Evolutionary conservation across 2,797 vertebrate species (phyloP).

Genomic region (Tiaroga cobitis): DNA sequence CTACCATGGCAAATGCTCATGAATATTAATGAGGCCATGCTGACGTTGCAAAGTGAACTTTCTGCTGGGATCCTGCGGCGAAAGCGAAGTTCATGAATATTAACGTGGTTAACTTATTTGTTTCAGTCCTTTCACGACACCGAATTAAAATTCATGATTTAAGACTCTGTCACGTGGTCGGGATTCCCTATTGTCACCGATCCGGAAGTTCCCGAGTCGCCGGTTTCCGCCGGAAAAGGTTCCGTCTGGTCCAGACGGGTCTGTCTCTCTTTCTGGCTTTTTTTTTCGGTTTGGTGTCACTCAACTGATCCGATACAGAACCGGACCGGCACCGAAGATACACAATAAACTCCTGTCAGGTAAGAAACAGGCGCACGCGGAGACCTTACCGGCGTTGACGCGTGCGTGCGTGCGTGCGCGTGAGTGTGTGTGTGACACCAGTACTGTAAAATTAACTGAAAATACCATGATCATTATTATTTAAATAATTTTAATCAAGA

Average conservation of each 20-base stretch:
- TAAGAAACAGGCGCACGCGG: background rate
- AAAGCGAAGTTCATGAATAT: background rate
- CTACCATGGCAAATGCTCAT: background rate
- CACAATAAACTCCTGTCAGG: constrained; percentile 19
- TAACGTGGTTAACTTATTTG: background rate
- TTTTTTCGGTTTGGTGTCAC: background rate
- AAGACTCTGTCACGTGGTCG: constrained; percentile 56
- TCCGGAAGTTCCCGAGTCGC: constrained; percentile 77
- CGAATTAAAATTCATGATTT: background rate
- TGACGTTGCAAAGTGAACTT: background rate
- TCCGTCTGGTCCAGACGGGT: constrained; percentile 89
- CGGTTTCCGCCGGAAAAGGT: constrained; percentile 90
- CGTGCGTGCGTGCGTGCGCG: background rate
- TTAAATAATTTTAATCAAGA: background rate
- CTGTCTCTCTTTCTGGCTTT: background rate
- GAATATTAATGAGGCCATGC: background rate
- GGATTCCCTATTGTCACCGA: constrained; percentile 61
- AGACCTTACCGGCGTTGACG: background rate
- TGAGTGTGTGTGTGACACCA: background rate
- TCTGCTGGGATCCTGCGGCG: background rate
- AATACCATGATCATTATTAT: background rate
- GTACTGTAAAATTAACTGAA: background rate
- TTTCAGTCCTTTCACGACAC: background rate
- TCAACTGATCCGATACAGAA: constrained; percentile 15
- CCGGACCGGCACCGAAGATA: background rate